Percentiles rank a stretch among this genome's conserved stretches.
Conservation (phyloP, 2,113 vertebrate genomes). For the Aleadryas rufinucha region DNA sequence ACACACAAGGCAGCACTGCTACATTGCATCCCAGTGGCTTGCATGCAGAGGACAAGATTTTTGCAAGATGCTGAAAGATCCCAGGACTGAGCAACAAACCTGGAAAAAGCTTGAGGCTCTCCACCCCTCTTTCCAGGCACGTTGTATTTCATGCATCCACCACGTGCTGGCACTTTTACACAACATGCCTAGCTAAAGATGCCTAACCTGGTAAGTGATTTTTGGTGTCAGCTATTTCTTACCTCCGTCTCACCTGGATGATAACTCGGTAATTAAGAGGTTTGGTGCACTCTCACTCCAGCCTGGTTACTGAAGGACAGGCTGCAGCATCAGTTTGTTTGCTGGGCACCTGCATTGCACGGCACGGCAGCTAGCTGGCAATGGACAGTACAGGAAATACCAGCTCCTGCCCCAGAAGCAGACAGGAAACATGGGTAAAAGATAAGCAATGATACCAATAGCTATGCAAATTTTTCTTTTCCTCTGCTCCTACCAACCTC, state of each 20-base stretch:
- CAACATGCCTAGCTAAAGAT: background rate
- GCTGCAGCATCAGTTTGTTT: background rate
- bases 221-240: background rate
- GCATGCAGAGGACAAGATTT: background rate
- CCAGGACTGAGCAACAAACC: background rate
- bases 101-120: background rate
- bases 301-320: background rate
- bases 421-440: background rate
- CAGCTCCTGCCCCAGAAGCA: background rate
- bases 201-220: background rate
- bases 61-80: background rate
- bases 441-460: background rate
- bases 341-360: background rate
- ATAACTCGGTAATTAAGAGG: background rate
- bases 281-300: background rate
- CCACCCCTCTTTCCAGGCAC: background rate
- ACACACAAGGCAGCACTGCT: background rate
- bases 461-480: background rate
- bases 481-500: background rate
- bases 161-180: background rate
- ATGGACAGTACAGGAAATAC: background rate
- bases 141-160: fast-evolving
- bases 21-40: background rate
- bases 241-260: background rate
- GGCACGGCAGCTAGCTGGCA: fast-evolving